phyloP scores from a whole-genome alignment of 2,113 vertebrate genomes.

The Vireo altiloquus region DNA sequence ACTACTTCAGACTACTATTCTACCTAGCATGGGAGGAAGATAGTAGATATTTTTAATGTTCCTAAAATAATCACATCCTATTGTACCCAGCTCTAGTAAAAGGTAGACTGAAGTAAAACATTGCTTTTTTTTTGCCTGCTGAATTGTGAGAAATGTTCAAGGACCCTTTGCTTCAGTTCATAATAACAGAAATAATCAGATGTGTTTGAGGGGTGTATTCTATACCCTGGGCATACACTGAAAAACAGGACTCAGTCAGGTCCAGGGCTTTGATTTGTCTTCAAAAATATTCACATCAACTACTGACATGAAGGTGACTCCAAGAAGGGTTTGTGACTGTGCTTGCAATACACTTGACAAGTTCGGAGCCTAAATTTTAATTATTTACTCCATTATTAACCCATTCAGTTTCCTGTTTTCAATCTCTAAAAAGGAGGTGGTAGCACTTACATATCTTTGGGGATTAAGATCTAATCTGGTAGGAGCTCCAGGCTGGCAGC shows the following conservation, averaged over 20 bases:
- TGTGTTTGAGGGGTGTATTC: not conserved
- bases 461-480: not conserved
- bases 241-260: not conserved
- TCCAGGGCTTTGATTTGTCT: not conserved
- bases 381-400: not conserved
- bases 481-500: not conserved
- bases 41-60: conserved; percentile 38
- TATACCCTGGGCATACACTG: not conserved
- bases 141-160: not conserved
- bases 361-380: not conserved
- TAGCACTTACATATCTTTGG: not conserved
- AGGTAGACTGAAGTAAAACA: conserved; percentile 7
- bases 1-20: conserved; percentile 6
- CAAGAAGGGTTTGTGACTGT: not conserved
- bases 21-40: conserved; percentile 47
- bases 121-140: not conserved
- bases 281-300: not conserved
- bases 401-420: not conserved
- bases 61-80: conserved; percentile 44
- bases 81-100: not conserved
- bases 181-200: not conserved
- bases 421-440: not conserved
- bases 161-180: not conserved
- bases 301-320: not conserved
- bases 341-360: not conserved